Conservation (phyloP, 2,797 vertebrate species). For the Acrossocheilus fasciatus region DNA sequence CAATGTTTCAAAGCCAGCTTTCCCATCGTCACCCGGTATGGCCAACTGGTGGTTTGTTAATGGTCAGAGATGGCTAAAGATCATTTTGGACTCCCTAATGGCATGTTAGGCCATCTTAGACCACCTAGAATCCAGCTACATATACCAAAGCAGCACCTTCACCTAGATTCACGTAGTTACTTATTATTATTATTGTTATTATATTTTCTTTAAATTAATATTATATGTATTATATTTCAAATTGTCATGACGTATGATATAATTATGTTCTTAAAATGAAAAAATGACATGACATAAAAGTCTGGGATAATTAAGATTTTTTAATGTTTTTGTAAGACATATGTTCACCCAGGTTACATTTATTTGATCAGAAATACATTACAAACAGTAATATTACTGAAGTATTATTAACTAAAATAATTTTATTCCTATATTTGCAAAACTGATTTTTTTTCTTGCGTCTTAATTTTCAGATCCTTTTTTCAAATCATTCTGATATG, state of each 20-base stretch:
- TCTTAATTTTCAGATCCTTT: not conserved
- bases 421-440: not conserved
- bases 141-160: not conserved
- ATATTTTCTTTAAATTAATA: too few species aligned
- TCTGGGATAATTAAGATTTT: not conserved
- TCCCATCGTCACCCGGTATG: not conserved
- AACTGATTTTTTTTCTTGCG: not conserved
- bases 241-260: not conserved
- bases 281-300: too few species aligned
- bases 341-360: not conserved
- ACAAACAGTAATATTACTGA: too few species aligned
- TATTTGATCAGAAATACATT: not conserved
- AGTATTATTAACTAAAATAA: not conserved
- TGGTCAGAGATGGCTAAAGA: slow-evolving; percentile 5
- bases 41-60: not conserved
- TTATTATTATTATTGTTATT: not conserved
- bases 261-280: not conserved
- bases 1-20: not conserved
- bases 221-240: not conserved
- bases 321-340: not conserved
- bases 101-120: not conserved
- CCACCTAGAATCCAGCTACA: not conserved
- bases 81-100: not conserved
- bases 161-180: not conserved
- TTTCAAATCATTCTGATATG: not conserved